Conservation (phyloP, 2,113 vertebrate genomes). For the Oxygymnocypris stewartii region DNA sequence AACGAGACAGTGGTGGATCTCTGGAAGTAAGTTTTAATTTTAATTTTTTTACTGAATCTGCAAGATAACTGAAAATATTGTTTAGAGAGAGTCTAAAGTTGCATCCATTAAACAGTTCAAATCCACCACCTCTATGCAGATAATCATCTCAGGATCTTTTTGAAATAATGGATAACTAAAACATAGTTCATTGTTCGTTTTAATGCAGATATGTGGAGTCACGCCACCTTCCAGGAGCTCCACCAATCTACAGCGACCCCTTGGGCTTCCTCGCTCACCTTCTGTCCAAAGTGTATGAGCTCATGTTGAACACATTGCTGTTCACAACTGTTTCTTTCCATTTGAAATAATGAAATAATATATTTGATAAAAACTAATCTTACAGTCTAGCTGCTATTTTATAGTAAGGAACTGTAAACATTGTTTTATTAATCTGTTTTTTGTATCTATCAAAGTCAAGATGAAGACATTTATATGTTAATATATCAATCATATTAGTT, state of each 20-base stretch:
- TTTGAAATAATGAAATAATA: background rate
- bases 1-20: background rate
- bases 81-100: background rate
- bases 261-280: background rate
- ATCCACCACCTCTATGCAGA: background rate
- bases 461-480: background rate
- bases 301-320: no score
- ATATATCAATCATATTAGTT: background rate
- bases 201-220: constrained; percentile 25
- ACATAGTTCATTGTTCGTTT: background rate
- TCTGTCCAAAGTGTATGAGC: background rate
- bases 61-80: background rate
- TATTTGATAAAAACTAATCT: background rate
- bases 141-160: background rate
- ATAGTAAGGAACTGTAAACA: background rate
- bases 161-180: background rate
- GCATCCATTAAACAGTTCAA: background rate
- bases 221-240: constrained; percentile 12
- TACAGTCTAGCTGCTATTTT: background rate
- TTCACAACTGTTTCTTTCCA: background rate
- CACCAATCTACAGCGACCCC: background rate
- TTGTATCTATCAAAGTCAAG: background rate
- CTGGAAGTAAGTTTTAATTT: background rate
- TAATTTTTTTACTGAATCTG: background rate
- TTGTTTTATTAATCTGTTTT: background rate